A percentile compares a stretch with the other conserved stretches of the same genome.
These are phyloP conservation scores for Dermolepida albohirtum DNA, from an alignment of 2,888 invertebrate species.

Conservation along the genomic window DNA sequence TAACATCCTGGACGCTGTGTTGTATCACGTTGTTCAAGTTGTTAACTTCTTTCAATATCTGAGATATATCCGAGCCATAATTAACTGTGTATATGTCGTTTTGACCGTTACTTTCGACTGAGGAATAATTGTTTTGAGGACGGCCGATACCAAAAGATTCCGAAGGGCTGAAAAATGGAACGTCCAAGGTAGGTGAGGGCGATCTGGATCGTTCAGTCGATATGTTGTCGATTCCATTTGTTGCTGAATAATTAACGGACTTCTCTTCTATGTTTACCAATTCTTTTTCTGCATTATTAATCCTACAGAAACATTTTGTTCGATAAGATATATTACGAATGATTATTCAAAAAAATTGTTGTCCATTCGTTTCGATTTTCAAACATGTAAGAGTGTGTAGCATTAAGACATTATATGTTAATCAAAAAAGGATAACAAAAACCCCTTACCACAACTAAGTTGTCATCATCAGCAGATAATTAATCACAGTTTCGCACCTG, in stretches of 20 bases:
- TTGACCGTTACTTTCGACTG: constrained; percentile 39
- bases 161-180: constrained; percentile 55
- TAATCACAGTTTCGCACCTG: no score
- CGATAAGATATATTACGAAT: no score
- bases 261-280: constrained; percentile 58
- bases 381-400: no score
- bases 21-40: constrained; percentile 40
- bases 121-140: constrained; percentile 42
- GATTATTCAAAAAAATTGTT: no score
- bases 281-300: constrained; percentile 57
- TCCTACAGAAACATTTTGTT: constrained; percentile 50
- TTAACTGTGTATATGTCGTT: constrained; percentile 49
- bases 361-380: no score
- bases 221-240: constrained; percentile 60
- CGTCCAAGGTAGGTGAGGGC: constrained; percentile 60
- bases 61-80: constrained; percentile 58
- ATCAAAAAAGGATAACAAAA: no score
- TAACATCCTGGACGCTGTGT: constrained; percentile 38
- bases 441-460: no score
- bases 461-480: no score
- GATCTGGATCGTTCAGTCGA: constrained; percentile 58
- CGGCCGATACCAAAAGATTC: constrained; percentile 30
- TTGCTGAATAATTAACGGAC: constrained; percentile 43
- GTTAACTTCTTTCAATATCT: constrained; percentile 61
- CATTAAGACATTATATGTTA: no score